A percentile compares a stretch with the other conserved stretches of the same genome.
Evolutionary conservation across 2,888 invertebrate genomes (phyloP).

Genomic region (Nymphalis polychloros): DNA sequence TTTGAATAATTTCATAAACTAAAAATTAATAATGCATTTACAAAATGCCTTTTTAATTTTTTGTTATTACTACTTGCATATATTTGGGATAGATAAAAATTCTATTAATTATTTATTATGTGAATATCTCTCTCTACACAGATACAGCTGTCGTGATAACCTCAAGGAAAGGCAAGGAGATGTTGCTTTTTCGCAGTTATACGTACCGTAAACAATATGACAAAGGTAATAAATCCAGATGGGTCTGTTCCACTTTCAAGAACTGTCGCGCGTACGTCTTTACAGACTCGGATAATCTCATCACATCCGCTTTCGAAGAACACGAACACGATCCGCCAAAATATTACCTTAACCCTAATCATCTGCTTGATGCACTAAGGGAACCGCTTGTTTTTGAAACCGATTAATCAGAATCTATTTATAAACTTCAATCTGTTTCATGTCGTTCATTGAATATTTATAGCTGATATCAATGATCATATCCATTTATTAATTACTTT

Average conservation of each 20-base stretch:
- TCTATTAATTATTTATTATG: too few relatives aligned
- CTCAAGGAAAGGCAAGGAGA: constrained; percentile 72
- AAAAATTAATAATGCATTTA: too few relatives aligned
- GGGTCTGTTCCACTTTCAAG: constrained; percentile 72
- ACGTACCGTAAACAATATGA: constrained; percentile 71
- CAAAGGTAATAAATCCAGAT: constrained; percentile 54
- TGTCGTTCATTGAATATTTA: too few relatives aligned
- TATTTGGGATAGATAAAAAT: too few relatives aligned
- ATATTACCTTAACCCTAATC: constrained; percentile 66
- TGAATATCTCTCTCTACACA: constrained; percentile 36
- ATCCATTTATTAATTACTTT: too few relatives aligned
- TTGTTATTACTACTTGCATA: too few relatives aligned
- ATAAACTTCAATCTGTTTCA: too few relatives aligned
- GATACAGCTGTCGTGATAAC: constrained; percentile 66
- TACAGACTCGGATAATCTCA: constrained; percentile 58
- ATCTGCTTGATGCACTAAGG: constrained; percentile 62
- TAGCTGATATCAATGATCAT: too few relatives aligned
- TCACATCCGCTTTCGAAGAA: constrained; percentile 59
- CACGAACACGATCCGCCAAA: constrained; percentile 71
- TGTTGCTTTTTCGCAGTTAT: constrained; percentile 65
- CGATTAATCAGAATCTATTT: constrained; percentile 15
- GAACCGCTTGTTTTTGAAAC: constrained; percentile 53
- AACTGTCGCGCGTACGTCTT: constrained; percentile 69
- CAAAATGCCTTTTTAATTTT: too few relatives aligned
- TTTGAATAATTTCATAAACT: not conserved